Evolutionary conservation across 2,888 invertebrate genomes (phyloP).

Genomic region (Atrina japonica): DNA sequence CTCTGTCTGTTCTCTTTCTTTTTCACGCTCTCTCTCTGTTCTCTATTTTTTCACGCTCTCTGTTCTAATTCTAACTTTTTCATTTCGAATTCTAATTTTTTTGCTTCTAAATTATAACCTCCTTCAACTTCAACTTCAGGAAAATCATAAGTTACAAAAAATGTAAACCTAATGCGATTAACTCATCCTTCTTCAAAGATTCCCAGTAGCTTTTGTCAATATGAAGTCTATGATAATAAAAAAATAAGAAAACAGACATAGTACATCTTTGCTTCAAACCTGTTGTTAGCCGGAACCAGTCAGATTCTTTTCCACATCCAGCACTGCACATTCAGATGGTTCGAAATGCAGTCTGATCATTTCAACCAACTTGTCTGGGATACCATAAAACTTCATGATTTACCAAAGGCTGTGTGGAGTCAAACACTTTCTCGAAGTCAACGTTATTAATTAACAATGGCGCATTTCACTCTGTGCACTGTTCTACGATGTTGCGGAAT

Average conservation of each 20-base stretch:
- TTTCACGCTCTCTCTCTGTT: no score
- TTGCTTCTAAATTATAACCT: no score
- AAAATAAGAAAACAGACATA: constrained; percentile 15
- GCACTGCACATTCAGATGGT: constrained; percentile 1
- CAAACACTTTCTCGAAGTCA: constrained; percentile 9
- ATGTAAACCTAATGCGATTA: no score
- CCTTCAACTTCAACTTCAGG: no score
- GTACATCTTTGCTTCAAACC: constrained; percentile 23
- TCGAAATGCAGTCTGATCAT: constrained; percentile 13
- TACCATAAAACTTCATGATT: constrained; percentile 24
- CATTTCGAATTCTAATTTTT: no score
- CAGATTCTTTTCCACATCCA: constrained; percentile 16
- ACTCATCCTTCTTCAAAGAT: no score
- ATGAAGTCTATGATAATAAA: constrained; percentile 7
- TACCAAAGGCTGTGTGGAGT: constrained; percentile 19
- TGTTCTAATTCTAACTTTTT: no score
- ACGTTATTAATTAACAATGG: not conserved
- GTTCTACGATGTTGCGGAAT: constrained; percentile 17
- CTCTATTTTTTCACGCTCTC: no score
- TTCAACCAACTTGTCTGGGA: constrained; percentile 9
- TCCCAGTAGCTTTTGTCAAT: not conserved
- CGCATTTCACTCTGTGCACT: constrained; percentile 16
- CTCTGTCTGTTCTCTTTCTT: no score
- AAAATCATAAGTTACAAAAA: no score
- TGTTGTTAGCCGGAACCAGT: constrained; percentile 20